Evolutionary conservation across 2,888 invertebrate species (phyloP), one percentile per base, ranked within the genome.

Genomic region (Phorcus lineatus): DNA sequence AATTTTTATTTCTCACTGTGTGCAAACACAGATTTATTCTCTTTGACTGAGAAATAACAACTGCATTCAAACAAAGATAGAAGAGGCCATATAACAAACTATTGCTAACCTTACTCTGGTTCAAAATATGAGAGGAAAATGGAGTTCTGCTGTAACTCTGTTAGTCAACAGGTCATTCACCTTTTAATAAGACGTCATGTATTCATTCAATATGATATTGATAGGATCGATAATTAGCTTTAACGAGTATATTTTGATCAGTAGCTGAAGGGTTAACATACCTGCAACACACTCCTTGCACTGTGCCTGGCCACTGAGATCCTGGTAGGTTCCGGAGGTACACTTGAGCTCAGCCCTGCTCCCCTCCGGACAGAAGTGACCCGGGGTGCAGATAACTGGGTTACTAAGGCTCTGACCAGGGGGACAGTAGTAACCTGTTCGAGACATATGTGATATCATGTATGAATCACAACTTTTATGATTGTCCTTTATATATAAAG

Each of bases 351-450:
- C 83, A 36, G 84, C 85, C 67, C 83, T 80, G 74, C 90, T 90
- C 9, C 92, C 92, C n/a, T 78, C 83, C 7, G 83, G 84, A 81
- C 92, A 92, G 80, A 90, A 91, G 81, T 91, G 86, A 0, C 92
- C 92, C 0, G 88, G 85, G 9, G 81, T 70, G 83, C 92, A 92
- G 0, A 82, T 55, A 62, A 85, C 84, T n/a, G 91, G 90, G 22
- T 87, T 88, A 47, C 87, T 87, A 2, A 82, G 86, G 82, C 86
- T 90, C 82, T 91, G 91, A 17, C 92, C 92, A 31, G 88, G 82
- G 1, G 92, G 91, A 78, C 92, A 92, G 81, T 91, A 92, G 84
- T 91, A 92, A n/a, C 92, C 92, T 91, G 84, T n/a, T n/a, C n/a
- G 9, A 82, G 84, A 54, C 6, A 19, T 6, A 13, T 1, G 47